These are phyloP conservation scores for Peromyscus attwateri DNA, from an alignment of 2,797 vertebrate genomes.

Conservation along the genomic window DNA sequence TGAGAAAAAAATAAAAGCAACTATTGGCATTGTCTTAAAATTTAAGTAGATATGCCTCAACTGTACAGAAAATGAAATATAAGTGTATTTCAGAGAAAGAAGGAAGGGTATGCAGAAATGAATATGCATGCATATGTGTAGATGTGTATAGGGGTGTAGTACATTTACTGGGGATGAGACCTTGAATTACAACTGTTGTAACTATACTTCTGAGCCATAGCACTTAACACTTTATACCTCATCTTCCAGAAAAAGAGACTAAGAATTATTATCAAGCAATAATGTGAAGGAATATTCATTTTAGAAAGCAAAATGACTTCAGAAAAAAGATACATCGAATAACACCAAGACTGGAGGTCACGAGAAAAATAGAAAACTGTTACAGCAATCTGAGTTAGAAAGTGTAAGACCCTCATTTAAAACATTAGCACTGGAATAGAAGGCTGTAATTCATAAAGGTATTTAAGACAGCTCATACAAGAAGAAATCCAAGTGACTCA, in stretches of 20 bases:
- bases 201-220: conserved; percentile 3
- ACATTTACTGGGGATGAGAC: neutral
- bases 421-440: neutral
- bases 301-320: conserved; percentile 14
- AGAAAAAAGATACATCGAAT: neutral
- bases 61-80: neutral
- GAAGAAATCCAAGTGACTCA: neutral
- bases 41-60: neutral
- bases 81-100: neutral
- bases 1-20: neutral
- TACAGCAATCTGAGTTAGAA: conserved; percentile 5
- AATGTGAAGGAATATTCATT: conserved; percentile 4
- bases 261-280: neutral
- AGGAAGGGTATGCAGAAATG: neutral
- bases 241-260: neutral
- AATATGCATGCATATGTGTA: neutral
- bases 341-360: neutral
- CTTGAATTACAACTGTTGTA: neutral
- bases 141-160: neutral
- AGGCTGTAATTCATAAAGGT: neutral
- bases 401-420: conserved; percentile 9
- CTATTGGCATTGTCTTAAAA: conserved; percentile 26
- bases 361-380: neutral
- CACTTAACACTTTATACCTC: neutral
- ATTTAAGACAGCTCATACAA: neutral